Evolutionary conservation across 2,888 invertebrate species (phyloP), one percentile per base, ranked within the genome.

Genomic region (Melanargia galathea): DNA sequence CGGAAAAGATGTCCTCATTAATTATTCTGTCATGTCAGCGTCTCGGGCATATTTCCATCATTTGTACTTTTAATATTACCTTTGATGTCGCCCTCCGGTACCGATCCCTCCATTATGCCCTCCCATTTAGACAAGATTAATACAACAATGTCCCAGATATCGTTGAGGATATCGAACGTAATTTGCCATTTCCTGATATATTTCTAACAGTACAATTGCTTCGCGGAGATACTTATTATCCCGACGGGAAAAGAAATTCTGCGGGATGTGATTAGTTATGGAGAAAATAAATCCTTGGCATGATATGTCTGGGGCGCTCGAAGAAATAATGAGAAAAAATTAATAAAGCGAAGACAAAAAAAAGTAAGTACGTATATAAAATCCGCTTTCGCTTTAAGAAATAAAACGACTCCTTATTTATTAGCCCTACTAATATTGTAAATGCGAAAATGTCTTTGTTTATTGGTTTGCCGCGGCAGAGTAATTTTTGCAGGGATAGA

Each of bases 111-210:
- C 64, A 70, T 69, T 69, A 70, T 70, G 68, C 61, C 67, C 62
- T 62, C 49, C 64, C 67, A 70, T 73, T 71, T 62, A 68, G 66
- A 51, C 48, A 62, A 67, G 67, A 70, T 74, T 72, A 72, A 70
- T 70, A 70, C 68, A 70, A 71, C 68, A 69, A 71, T 67, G 64
- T 65, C 63, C 64, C 66, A 56, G 61, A 58, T 52, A 67, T 67
- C 68, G 61, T 61, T 57, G 54, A 63, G 63, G 59, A 67, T 65
- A 68, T 70, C 60, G 48, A 54, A 57, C 30, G 45, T 66, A 60
- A 62, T 64, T 63, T 57, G 52, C 60, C 62, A 55, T 51, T 64
- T 66, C 57, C 56, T 68, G 59, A 69, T 70, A 66, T 66, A 68
- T 69, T 69, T 68, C 66, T 63, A 64, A 59, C 49, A 62, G 61